Evolutionary conservation across 2,888 invertebrate species (phyloP), one percentile per base, ranked within the genome.

Genomic region (Leptarthrus brevirostris): DNA sequence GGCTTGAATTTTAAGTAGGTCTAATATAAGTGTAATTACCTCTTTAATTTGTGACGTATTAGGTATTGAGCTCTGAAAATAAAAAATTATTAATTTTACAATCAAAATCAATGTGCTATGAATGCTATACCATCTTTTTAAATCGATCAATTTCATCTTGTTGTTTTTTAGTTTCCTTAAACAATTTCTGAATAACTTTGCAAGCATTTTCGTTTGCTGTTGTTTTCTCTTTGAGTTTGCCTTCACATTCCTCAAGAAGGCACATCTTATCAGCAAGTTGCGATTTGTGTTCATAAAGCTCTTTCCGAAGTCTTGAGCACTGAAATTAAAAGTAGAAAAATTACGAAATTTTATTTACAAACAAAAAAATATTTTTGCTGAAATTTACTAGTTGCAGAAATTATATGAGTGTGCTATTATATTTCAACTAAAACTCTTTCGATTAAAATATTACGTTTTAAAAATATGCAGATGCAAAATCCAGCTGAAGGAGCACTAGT

Each of bases 121-220:
- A 36, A 12, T 49, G 34, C 36, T 14, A 61, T 74, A 74, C 74
- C 66, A 52, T 10, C 6, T 52, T 22, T 4, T 52, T 52, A 5
- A 52, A 20, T 52, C 18, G 8, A 18, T 80, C 80, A 12, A 83
- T 80, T 79, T 85, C 83, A 44, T 78, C 77, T 69, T 83, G 80
- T 53, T 82, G 81, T 40, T 79, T 80, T 76, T 81, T 82, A 40
- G 82, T 78, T 75, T 79, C 80, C 22, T 79, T 76, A 79, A 82
- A 79, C n/a, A 84, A 76, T 70, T 82, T 83, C 71, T 84, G 82
- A 56, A 84, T 82, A 20, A 81, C 81, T 72, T 82, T 81, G 40
- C 82, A 83, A 1, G 82, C 82, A 74, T 83, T 81, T 10, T 84
- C 83, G 71, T 84, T 81, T 20, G 81, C 79, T 34, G 79, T 78